Evolutionary conservation across 2,113 vertebrate species (phyloP).

Genomic region (Microcebus griseorufus): DNA sequence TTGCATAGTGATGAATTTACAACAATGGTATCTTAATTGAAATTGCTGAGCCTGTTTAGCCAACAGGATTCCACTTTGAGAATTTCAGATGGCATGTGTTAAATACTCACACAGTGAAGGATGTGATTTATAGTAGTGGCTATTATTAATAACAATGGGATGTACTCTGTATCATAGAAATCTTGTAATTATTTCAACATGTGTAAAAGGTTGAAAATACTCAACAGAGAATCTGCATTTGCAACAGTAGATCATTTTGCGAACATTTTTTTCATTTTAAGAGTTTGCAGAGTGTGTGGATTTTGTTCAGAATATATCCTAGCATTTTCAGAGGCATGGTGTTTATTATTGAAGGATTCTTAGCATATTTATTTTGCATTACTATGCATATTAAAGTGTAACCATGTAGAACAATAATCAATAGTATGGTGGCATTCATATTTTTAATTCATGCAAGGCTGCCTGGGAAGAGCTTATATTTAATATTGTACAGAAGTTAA

Average conservation of each 20-base stretch:
- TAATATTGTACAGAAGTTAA: conserved; percentile 62
- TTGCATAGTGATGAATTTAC: neutral
- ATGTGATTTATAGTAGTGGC: neutral
- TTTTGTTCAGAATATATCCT: neutral
- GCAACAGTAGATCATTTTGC: neutral
- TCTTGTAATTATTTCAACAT: neutral
- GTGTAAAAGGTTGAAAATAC: neutral
- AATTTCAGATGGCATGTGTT: neutral
- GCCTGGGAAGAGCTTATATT: conserved; percentile 47
- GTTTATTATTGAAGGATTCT: conserved; percentile 27
- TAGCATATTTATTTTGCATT: conserved; percentile 65
- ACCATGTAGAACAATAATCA: conserved; percentile 67
- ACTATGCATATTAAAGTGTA: conserved; percentile 65
- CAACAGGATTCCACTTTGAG: neutral
- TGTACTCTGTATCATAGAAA: neutral
- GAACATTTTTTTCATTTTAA: neutral
- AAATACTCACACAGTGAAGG: neutral
- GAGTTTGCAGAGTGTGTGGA: neutral
- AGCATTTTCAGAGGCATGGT: conserved; percentile 2
- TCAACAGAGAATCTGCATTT: neutral
- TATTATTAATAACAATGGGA: neutral
- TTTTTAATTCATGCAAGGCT: conserved; percentile 53
- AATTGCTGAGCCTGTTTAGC: neutral
- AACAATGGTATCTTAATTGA: neutral
- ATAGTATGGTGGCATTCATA: conserved; percentile 42